These are phyloP conservation scores for Acipenser transmontanus DNA, from an alignment of 2,797 vertebrate species.

Conservation along the genomic window DNA sequence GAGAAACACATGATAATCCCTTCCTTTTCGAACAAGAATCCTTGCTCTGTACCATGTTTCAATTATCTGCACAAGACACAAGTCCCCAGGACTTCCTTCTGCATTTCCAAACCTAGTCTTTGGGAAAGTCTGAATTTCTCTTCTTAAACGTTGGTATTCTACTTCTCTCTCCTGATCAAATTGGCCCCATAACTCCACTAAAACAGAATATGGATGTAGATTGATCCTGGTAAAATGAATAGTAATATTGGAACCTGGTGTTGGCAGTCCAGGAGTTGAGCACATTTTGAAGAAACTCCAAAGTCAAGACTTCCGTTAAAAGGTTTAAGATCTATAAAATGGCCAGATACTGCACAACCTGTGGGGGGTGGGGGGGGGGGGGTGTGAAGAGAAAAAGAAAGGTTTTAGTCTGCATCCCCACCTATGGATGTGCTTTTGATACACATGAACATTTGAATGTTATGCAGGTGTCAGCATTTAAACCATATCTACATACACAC, in stretches of 20 bases:
- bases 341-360: constrained; percentile 28
- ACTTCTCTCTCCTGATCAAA: constrained; percentile 49
- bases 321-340: neutral
- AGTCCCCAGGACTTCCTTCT: constrained; percentile 56
- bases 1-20: constrained; percentile 69
- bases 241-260: constrained; percentile 49
- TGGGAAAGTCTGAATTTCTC: constrained; percentile 61
- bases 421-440: too few species aligned
- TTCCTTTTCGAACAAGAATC: constrained; percentile 58
- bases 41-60: constrained; percentile 71
- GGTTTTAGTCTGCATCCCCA: neutral
- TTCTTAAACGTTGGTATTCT: constrained; percentile 54
- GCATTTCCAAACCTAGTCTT: constrained; percentile 40
- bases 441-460: too few species aligned
- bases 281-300: constrained; percentile 46
- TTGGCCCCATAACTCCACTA: constrained; percentile 77
- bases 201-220: constrained; percentile 54
- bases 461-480: too few species aligned
- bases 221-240: constrained; percentile 68
- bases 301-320: constrained; percentile 17
- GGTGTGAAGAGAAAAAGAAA: constrained; percentile 17
- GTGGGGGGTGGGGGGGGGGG: neutral
- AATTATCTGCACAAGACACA: constrained; percentile 69
- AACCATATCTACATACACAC: too few species aligned
- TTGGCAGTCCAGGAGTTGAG: constrained; percentile 39